Evolutionary conservation across 2,113 vertebrate species (phyloP).

Genomic region (Microcebus murinus): DNA sequence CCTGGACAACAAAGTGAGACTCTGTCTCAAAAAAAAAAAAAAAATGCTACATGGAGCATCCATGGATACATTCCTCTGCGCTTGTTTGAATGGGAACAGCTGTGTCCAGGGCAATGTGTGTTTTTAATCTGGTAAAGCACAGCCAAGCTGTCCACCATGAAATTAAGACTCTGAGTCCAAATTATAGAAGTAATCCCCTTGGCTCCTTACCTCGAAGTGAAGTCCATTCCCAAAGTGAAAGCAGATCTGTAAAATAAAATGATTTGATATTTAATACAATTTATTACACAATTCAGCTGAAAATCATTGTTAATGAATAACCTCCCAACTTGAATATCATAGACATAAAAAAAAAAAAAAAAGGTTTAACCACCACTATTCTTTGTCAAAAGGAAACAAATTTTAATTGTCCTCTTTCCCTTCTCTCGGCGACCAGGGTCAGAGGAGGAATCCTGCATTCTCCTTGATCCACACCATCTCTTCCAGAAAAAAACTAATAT

Average conservation of each 20-base stretch:
- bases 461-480: background rate
- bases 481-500: background rate
- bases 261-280: conserved; percentile 16
- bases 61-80: background rate
- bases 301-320: background rate
- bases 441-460: background rate
- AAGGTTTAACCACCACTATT: background rate
- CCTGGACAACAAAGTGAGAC: too few relatives aligned
- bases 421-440: background rate
- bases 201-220: conserved; percentile 83
- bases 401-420: background rate
- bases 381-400: conserved; percentile 28
- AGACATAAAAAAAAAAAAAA: background rate
- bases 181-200: background rate
- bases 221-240: conserved; percentile 83
- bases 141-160: background rate
- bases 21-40: too few relatives aligned
- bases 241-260: conserved; percentile 83
- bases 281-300: background rate
- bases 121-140: background rate
- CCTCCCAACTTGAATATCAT: background rate
- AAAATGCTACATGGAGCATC: background rate
- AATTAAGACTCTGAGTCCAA: background rate
- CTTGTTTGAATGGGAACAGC: background rate
- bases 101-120: background rate